Conservation (phyloP, 2,888 invertebrate species). For the Agrochola litura region DNA sequence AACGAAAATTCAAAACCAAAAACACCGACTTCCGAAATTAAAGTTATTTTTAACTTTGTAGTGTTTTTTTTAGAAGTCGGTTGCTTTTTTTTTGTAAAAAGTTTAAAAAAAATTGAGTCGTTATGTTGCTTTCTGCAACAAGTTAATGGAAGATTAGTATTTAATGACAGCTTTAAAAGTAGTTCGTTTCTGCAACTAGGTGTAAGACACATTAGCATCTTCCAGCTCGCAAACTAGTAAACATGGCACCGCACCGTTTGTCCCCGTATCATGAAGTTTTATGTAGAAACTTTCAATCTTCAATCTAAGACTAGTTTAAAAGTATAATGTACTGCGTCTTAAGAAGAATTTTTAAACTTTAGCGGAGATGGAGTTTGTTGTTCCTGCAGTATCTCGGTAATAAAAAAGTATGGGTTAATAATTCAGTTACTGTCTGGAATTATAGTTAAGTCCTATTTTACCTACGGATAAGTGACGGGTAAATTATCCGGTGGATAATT, state of each 20-base stretch:
- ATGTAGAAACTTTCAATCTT: constrained; percentile 52
- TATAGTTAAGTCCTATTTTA: not conserved
- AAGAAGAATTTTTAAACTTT: constrained; percentile 32
- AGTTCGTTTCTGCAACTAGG: too few relatives aligned
- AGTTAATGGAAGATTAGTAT: too few relatives aligned
- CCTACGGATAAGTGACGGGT: not conserved
- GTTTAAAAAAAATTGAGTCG: too few relatives aligned
- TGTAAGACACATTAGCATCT: constrained; percentile 10
- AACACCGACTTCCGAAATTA: too few relatives aligned
- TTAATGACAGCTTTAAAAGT: too few relatives aligned
- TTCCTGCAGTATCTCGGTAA: constrained; percentile 4
- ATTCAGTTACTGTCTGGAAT: not conserved
- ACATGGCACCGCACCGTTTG: constrained; percentile 9
- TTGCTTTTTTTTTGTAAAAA: too few relatives aligned
- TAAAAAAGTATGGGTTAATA: not conserved
- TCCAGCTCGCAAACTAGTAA: constrained; percentile 9
- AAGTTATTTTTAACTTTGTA: too few relatives aligned
- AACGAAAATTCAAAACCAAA: too few relatives aligned
- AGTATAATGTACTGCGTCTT: constrained; percentile 42
- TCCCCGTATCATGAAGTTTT: constrained; percentile 37
- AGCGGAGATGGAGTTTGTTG: constrained; percentile 50
- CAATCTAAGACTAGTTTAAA: constrained; percentile 49
- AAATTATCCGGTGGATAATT: not conserved
- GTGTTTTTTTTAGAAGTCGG: too few relatives aligned
- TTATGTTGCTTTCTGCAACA: too few relatives aligned